Evolutionary conservation across 2,113 vertebrate species (phyloP), one percentile per base, ranked within the genome.

Genomic region (Pomatorhinus ruficollis): DNA sequence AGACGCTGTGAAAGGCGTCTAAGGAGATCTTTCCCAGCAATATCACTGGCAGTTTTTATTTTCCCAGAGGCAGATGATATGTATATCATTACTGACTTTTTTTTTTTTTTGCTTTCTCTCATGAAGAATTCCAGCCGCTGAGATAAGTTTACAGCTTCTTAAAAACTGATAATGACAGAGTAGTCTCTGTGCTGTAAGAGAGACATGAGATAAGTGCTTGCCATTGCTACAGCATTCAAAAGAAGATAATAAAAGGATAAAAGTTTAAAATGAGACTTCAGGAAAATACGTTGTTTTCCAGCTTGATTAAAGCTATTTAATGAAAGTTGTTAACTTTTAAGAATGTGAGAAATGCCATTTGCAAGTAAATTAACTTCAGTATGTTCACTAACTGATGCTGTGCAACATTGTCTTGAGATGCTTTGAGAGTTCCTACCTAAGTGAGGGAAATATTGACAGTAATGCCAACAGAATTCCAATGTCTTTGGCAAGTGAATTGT

Each of bases 41-140:
- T 94, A 96, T 97, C 91, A 87, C 82, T 96, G 94, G 93, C 90
- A 94, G 92, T 54, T 94, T 93, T 85, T 97, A 88, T 91, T 96
- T 97, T 97, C 96, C 96, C 94, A 95, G 91, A 83, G 92, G 96
- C 95, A 96, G 95, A 95, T 95, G 94, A 96, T 96, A 96, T 87
- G 96, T 97, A 91, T 79, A 97, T 97, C 96, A 63, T 87, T 44
- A 83, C 96, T 91, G 96, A 44, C 89, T 83, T 94, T 80, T 78
- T 78, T 77, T 77, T 83, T 65, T 64, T 84, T 68, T 65, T 66
- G 47, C 63, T 77, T 87, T 69, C 56, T 68, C 94, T 95, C 40
- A 21, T 82, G 81, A 90, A 95, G 93, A 88, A 72, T 83, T 94
- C 95, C 76, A 96, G 89, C 95, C 97, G 87, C 97, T 96, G 97